Percentiles rank a stretch among this genome's conserved stretches.
Conservation (phyloP, 2,113 vertebrate species). For the Glaucomys volans region DNA sequence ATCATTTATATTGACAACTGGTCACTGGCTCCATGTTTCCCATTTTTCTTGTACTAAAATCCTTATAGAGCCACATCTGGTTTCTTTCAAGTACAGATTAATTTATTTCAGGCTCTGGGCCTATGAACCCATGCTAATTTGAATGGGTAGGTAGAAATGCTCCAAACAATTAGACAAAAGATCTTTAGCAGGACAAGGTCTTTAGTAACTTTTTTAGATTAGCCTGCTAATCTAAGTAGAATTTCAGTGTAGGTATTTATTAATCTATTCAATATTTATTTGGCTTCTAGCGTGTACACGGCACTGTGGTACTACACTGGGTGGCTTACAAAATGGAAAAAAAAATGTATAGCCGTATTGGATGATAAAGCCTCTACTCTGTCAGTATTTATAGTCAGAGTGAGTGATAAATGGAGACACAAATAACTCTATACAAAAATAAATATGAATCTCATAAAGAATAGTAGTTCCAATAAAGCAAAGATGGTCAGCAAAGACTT, state of each 20-base stretch:
- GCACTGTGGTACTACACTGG: neutral
- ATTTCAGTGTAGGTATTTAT: conserved; percentile 50
- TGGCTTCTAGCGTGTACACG: neutral
- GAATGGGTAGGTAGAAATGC: conserved; percentile 57
- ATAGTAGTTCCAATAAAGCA: neutral
- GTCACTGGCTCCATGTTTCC: neutral
- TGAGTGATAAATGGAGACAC: neutral
- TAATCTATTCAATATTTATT: conserved; percentile 59
- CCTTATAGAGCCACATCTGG: neutral
- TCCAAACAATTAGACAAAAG: conserved; percentile 54
- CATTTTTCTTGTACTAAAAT: conserved; percentile 56
- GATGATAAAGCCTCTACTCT: neutral
- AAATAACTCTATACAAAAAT: conserved; percentile 5
- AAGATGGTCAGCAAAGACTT: neutral
- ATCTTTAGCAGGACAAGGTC: conserved; percentile 55
- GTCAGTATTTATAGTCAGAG: neutral
- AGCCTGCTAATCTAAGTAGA: conserved; percentile 57
- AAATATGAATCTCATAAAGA: neutral
- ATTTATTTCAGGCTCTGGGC: conserved; percentile 43
- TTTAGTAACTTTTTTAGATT: conserved; percentile 62
- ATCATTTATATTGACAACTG: neutral
- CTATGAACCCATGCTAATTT: conserved; percentile 64
- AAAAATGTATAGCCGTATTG: neutral
- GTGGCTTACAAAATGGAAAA: neutral
- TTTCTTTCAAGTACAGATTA: conserved; percentile 49